Conservation (phyloP, 35 echinoderm and acorn worm genomes). For the Hemicentrotus pulcherrimus region DNA sequence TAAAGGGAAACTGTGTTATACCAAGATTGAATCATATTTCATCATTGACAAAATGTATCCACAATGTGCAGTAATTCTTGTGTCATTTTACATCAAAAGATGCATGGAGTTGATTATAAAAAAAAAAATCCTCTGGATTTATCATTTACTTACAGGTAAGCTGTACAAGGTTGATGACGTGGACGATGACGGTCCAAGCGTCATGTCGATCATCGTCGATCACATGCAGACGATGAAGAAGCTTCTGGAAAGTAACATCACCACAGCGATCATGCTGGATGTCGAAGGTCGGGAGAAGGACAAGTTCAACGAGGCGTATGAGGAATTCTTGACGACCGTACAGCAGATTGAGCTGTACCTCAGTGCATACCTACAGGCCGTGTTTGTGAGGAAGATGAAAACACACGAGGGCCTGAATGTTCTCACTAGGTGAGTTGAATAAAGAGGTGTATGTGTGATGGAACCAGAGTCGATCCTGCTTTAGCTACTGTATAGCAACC, state of each 20-base stretch:
- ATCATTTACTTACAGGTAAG: constrained; percentile 65
- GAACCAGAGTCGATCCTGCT: too few species aligned
- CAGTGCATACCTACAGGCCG: constrained; percentile 88
- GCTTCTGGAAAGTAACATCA: constrained; percentile 77
- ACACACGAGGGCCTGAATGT: constrained; percentile 84
- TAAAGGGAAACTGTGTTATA: too few species aligned
- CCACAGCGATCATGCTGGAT: constrained; percentile 87
- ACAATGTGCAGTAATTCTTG: too few species aligned
- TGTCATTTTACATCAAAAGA: too few species aligned
- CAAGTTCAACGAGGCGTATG: constrained; percentile 76
- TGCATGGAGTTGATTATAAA: too few species aligned
- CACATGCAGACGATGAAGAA: constrained; percentile 85
- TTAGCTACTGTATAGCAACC: too few species aligned
- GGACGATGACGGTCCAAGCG: constrained; percentile 87
- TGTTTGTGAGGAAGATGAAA: constrained; percentile 92
- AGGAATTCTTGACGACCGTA: constrained; percentile 82
- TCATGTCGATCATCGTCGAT: constrained; percentile 77
- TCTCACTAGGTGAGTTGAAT: constrained; percentile 69
- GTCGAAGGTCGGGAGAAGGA: constrained; percentile 88
- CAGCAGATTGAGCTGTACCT: constrained; percentile 91
- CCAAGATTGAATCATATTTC: too few species aligned
- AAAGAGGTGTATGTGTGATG: too few species aligned
- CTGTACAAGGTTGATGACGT: constrained; percentile 70
- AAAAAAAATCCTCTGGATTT: too few species aligned
- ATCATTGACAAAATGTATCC: too few species aligned